These are phyloP conservation scores for Monodelphis domestica DNA, from an alignment of 2,797 vertebrate genomes.

Conservation along the genomic window DNA sequence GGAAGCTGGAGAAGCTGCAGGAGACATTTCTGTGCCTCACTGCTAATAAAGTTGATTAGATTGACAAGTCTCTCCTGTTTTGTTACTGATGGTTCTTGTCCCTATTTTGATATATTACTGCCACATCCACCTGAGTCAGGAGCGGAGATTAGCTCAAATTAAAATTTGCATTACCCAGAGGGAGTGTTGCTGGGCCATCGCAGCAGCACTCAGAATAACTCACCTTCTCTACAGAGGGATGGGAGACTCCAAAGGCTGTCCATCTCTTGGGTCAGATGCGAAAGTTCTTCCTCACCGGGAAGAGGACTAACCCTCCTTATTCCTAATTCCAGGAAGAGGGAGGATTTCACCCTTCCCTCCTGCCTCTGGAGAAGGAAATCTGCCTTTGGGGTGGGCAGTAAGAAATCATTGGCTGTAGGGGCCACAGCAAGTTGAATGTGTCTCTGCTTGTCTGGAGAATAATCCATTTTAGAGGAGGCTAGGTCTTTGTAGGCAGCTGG, in stretches of 20 bases:
- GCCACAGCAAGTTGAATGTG: neutral
- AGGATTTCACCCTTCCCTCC: conserved; percentile 17
- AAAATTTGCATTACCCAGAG: conserved; percentile 52
- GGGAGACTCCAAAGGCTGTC: neutral
- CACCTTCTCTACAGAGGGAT: neutral
- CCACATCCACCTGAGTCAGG: conserved; percentile 60
- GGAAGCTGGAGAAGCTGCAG: conserved; percentile 6
- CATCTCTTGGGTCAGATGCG: neutral
- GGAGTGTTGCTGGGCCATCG: neutral
- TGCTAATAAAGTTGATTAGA: conserved; percentile 78
- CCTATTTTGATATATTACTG: conserved; percentile 76
- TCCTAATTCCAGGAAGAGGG: neutral
- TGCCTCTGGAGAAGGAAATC: neutral
- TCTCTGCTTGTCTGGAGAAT: conserved; percentile 20
- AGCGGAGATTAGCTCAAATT: conserved; percentile 74
- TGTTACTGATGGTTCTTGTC: conserved; percentile 63
- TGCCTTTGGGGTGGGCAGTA: neutral
- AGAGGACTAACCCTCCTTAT: neutral
- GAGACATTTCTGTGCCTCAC: conserved; percentile 41
- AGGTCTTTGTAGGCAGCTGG: conserved; percentile 25
- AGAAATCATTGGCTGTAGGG: conserved; percentile 29
- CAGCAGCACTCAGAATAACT: neutral
- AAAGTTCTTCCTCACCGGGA: neutral
- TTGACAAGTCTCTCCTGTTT: conserved; percentile 53
- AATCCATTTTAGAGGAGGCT: conserved; percentile 41